phyloP scores from a whole-genome alignment of 2,888 invertebrate species.

The Ophonus ardosiacus region DNA sequence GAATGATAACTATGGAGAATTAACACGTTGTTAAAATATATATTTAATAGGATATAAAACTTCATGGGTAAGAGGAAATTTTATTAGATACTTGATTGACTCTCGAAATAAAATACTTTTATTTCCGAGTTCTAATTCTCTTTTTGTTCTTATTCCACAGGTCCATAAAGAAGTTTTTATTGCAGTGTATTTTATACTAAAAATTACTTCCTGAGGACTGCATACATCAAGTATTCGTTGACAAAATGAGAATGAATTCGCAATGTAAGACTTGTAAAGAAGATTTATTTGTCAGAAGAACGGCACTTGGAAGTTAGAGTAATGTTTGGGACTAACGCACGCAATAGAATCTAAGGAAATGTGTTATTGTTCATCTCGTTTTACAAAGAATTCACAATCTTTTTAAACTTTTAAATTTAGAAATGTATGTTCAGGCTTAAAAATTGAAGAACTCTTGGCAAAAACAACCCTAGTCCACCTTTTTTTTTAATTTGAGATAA shows the following conservation, averaged over 20 bases:
- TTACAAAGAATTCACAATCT: background rate
- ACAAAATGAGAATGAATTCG: slow-evolving; percentile 32
- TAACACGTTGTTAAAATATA: background rate
- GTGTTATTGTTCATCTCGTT: background rate
- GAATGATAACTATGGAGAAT: background rate
- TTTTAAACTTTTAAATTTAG: background rate
- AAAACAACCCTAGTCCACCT: too few species aligned
- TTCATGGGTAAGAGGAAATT: slow-evolving; percentile 4
- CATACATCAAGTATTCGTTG: slow-evolving; percentile 25
- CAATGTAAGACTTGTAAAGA: slow-evolving; percentile 26
- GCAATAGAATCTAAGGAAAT: slow-evolving; percentile 13
- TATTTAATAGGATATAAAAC: slow-evolving; percentile 1
- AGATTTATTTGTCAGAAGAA: slow-evolving; percentile 33
- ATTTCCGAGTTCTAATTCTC: slow-evolving; percentile 9
- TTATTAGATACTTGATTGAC: slow-evolving; percentile 21
- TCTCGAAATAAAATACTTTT: slow-evolving; percentile 15
- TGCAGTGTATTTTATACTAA: slow-evolving; percentile 17
- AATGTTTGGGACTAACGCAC: slow-evolving; percentile 30
- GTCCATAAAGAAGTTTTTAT: slow-evolving; percentile 34
- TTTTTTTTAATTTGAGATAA: too few species aligned
- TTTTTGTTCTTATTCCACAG: slow-evolving; percentile 23
- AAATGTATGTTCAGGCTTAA: background rate
- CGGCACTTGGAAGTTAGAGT: slow-evolving; percentile 20
- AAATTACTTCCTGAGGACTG: slow-evolving; percentile 17
- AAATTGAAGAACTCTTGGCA: too few species aligned